Evolutionary conservation across 2,888 invertebrate species (phyloP).

Genomic region (Oscheius sp.): DNA sequence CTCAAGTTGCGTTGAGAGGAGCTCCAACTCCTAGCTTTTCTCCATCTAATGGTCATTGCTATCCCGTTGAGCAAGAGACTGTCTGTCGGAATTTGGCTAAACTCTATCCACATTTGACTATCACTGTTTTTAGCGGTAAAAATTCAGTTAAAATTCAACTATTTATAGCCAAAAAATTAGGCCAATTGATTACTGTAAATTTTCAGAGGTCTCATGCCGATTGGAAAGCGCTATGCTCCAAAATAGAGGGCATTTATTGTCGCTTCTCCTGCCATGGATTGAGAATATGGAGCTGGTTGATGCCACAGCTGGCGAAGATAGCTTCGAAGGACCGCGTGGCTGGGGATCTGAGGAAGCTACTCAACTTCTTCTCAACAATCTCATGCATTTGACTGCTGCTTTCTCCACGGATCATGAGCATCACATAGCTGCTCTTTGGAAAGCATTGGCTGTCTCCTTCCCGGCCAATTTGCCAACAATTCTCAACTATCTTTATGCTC

Average conservation of each 20-base stretch:
- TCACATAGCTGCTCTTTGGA: slow-evolving; percentile 95
- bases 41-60: slow-evolving; percentile 75
- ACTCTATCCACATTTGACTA: slow-evolving; percentile 93
- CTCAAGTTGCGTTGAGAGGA: slow-evolving; percentile 2
- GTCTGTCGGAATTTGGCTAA: slow-evolving; percentile 90
- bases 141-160: slow-evolving; percentile 27
- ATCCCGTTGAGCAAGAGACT: slow-evolving; percentile 82
- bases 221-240: slow-evolving; percentile 94
- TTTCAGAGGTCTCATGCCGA: slow-evolving; percentile 90
- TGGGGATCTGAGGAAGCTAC: slow-evolving; percentile 99
- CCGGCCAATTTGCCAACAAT: slow-evolving; percentile 96
- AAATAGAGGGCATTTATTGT: slow-evolving; percentile 87
- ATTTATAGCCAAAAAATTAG: no score
- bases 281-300: slow-evolving; percentile 98
- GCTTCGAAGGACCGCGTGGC: slow-evolving; percentile 74
- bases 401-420: slow-evolving; percentile 94
- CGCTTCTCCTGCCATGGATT: slow-evolving; percentile 94
- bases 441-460: slow-evolving; percentile 92
- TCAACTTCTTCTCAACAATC: slow-evolving; percentile 97
- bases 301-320: slow-evolving; percentile 55
- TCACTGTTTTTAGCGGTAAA: slow-evolving; percentile 98
- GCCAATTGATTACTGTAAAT: no score
- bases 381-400: slow-evolving; percentile 91
- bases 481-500: slow-evolving; percentile 91
- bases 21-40: background rate